These are phyloP conservation scores for Neria commutata DNA, from an alignment of 2,888 invertebrate species.

Conservation along the genomic window DNA sequence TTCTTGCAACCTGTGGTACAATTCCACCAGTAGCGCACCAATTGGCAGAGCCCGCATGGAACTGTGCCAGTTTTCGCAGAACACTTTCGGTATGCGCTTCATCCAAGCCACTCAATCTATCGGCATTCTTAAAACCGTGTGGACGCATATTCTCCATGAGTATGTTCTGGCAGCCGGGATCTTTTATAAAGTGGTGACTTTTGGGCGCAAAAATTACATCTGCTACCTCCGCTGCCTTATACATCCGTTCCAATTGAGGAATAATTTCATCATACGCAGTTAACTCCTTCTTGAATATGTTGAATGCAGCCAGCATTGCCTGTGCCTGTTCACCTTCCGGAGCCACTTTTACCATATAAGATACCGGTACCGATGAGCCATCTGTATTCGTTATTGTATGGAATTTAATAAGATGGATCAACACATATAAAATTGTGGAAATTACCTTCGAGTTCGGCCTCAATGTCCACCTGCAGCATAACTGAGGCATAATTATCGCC, in stretches of 20 bases:
- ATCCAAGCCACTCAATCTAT: slow-evolving; percentile 47
- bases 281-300: slow-evolving; percentile 43
- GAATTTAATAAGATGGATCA: neutral
- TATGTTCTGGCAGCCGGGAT: slow-evolving; percentile 29
- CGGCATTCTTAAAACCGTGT: slow-evolving; percentile 42
- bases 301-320: slow-evolving; percentile 27
- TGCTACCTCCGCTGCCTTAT: slow-evolving; percentile 27
- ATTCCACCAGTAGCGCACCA: slow-evolving; percentile 35
- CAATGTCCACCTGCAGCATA: slow-evolving; percentile 39
- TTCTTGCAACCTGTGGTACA: slow-evolving; percentile 26
- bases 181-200: slow-evolving; percentile 24
- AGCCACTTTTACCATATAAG: slow-evolving; percentile 38
- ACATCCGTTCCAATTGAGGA: slow-evolving; percentile 38
- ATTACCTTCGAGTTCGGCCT: slow-evolving; percentile 38
- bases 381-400: slow-evolving; percentile 25
- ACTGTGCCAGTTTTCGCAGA: slow-evolving; percentile 45
- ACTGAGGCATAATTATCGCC: slow-evolving; percentile 44
- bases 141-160: slow-evolving; percentile 47
- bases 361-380: slow-evolving; percentile 18
- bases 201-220: slow-evolving; percentile 32
- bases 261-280: slow-evolving; percentile 36
- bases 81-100: slow-evolving; percentile 42
- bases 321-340: slow-evolving; percentile 8
- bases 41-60: slow-evolving; percentile 52
- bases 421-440: neutral